A percentile compares a stretch with the other conserved stretches of the same genome.
Conservation (phyloP, 2,888 invertebrate species). For the Lingula anatina region DNA sequence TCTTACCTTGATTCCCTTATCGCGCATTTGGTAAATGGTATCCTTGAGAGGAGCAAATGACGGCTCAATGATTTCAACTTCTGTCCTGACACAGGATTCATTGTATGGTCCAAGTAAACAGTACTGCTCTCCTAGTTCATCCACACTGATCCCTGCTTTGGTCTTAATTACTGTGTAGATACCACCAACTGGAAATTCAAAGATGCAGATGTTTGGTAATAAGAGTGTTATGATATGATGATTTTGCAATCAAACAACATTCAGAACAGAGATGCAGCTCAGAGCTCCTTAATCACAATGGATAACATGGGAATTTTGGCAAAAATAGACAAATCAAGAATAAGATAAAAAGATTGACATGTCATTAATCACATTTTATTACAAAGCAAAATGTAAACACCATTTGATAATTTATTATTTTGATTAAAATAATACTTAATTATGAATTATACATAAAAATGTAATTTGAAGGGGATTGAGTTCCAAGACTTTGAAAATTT, state of each 20-base stretch:
- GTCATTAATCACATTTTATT: too few species aligned
- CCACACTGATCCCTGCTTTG: conserved; percentile 92
- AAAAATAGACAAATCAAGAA: background rate
- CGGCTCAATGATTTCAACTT: conserved; percentile 86
- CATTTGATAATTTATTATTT: too few species aligned
- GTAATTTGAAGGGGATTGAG: too few species aligned
- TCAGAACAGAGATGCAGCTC: background rate
- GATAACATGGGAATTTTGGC: background rate
- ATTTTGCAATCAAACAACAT: too few species aligned
- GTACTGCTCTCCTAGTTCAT: conserved; percentile 97
- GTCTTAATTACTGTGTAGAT: conserved; percentile 98
- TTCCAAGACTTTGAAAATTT: too few species aligned
- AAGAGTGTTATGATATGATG: too few species aligned
- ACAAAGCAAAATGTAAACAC: too few species aligned
- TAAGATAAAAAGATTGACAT: background rate
- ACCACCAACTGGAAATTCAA: conserved; percentile 77
- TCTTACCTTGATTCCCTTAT: conserved; percentile 78
- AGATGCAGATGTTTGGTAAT: too few species aligned
- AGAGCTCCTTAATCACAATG: background rate
- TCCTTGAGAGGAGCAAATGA: conserved; percentile 58
- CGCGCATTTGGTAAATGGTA: conserved; percentile 55
- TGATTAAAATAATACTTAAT: too few species aligned
- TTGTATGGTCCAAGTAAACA: conserved; percentile 92
- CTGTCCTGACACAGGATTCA: conserved; percentile 85
- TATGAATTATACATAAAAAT: too few species aligned